Conservation (phyloP, 1,140 invertebrate species). For the Cyphomyrmex costatus region DNA sequence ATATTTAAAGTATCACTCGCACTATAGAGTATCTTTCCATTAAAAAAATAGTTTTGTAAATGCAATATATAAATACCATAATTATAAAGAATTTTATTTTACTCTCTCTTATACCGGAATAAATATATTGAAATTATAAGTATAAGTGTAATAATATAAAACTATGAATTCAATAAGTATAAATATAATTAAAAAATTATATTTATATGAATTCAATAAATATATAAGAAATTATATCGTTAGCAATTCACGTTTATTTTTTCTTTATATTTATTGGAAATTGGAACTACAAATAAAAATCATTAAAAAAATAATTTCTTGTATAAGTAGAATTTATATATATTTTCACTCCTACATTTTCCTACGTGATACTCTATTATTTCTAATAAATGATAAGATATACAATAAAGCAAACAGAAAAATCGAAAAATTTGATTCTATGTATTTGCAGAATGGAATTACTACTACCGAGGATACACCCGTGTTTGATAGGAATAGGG, state of each 20-base stretch:
- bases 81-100: not conserved
- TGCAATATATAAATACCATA: not conserved
- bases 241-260: not conserved
- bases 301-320: not conserved
- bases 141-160: not conserved
- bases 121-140: slow-evolving; percentile 8
- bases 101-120: not conserved
- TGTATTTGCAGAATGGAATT: slow-evolving; percentile 76
- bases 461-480: slow-evolving; percentile 90
- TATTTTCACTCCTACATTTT: not conserved
- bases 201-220: not conserved
- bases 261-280: slow-evolving; percentile 1
- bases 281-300: not conserved
- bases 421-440: not conserved
- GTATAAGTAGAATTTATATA: not conserved
- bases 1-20: not conserved
- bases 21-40: not conserved
- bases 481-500: slow-evolving; percentile 90
- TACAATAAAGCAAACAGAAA: not conserved
- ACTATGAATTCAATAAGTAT: not conserved
- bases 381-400: not conserved
- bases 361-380: slow-evolving; percentile 2
- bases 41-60: not conserved
- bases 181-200: not conserved
- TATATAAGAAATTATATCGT: not conserved